phyloP scores from a whole-genome alignment of 2,113 vertebrate genomes.

The Periophthalmus modestus region DNA sequence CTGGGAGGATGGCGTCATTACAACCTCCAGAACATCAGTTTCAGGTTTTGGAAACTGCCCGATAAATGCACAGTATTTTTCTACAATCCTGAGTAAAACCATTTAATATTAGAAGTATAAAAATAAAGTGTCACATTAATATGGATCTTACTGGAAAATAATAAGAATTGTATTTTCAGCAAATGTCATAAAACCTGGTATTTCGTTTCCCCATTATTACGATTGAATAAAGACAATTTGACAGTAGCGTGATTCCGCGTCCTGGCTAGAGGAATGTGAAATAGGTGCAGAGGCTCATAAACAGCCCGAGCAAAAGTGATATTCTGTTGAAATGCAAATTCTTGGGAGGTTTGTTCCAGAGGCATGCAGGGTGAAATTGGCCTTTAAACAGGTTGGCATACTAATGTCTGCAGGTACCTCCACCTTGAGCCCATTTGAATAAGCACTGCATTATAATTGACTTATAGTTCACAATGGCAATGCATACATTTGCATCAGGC shows the following conservation, averaged over 20 bases:
- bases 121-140: background rate
- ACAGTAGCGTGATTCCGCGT: slow-evolving; percentile 66
- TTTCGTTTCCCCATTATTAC: slow-evolving; percentile 54
- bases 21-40: background rate
- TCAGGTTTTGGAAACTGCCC: background rate
- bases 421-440: slow-evolving; percentile 61
- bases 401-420: slow-evolving; percentile 66
- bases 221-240: slow-evolving; percentile 68
- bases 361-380: slow-evolving; percentile 76
- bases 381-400: slow-evolving; percentile 71
- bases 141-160: background rate
- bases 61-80: background rate
- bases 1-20: too few species aligned
- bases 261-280: slow-evolving; percentile 63
- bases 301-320: slow-evolving; percentile 66
- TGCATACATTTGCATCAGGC: slow-evolving; percentile 59
- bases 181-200: slow-evolving; percentile 28
- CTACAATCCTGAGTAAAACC: background rate
- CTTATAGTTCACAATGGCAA: slow-evolving; percentile 57
- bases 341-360: slow-evolving; percentile 68
- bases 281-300: slow-evolving; percentile 58
- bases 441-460: slow-evolving; percentile 61
- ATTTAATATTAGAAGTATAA: background rate
- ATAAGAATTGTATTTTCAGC: slow-evolving; percentile 30
- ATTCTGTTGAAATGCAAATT: slow-evolving; percentile 75